Percentiles rank a stretch among this genome's conserved stretches.
These are phyloP conservation scores for Micrasema longulum DNA, from an alignment of 1,140 invertebrate species.

Conservation along the genomic window DNA sequence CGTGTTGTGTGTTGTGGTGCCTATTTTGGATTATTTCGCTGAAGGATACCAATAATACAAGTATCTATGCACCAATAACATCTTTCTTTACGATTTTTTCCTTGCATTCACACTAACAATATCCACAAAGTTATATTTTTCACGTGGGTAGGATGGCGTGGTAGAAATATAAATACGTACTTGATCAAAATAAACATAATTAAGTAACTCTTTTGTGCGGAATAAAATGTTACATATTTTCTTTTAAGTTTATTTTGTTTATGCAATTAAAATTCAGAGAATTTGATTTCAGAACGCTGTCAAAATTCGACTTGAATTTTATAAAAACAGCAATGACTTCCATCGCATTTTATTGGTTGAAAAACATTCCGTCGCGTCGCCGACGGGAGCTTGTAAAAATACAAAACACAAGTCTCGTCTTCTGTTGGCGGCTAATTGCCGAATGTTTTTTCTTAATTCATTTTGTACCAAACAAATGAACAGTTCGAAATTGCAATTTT, in stretches of 20 bases:
- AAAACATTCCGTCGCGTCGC: neutral
- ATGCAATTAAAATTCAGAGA: no score
- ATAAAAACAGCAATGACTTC: neutral
- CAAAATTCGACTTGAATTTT: neutral
- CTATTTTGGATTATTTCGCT: constrained; percentile 11
- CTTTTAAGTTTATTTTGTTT: no score
- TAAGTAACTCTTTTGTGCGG: no score
- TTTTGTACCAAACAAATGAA: constrained; percentile 10
- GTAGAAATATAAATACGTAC: no score
- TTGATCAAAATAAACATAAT: no score
- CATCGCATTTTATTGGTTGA: neutral
- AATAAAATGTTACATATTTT: no score
- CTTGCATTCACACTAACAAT: no score
- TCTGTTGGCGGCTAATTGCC: constrained; percentile 31
- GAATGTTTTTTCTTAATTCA: constrained; percentile 18
- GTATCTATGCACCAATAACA: constrained; percentile 13
- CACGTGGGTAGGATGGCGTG: no score
- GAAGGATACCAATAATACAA: neutral
- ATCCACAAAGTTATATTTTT: no score
- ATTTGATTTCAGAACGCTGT: no score
- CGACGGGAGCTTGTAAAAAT: constrained; percentile 17
- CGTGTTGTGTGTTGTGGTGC: constrained; percentile 3
- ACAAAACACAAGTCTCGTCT: constrained; percentile 10
- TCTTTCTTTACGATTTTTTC: no score
- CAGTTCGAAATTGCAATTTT: constrained; percentile 1